Conservation (phyloP, 2,888 invertebrate genomes). For the Nomada ruficornis region DNA sequence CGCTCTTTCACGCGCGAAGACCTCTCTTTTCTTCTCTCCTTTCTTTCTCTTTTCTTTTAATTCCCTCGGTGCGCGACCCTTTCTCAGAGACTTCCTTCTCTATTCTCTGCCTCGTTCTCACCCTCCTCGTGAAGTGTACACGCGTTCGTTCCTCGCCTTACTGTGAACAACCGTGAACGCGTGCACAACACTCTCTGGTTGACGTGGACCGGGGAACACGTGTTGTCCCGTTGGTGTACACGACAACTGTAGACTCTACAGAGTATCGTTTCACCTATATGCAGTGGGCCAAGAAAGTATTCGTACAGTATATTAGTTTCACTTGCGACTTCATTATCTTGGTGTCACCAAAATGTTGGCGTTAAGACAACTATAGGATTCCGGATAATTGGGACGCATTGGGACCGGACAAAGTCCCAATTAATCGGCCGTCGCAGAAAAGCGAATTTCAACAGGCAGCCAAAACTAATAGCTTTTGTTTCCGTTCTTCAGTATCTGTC, state of each 20-base stretch:
- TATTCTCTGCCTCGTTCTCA: constrained; percentile 65
- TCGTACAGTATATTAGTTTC: too few relatives aligned
- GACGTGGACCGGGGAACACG: constrained; percentile 7
- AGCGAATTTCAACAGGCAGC: too few relatives aligned
- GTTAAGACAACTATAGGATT: too few relatives aligned
- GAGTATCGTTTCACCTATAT: constrained; percentile 19
- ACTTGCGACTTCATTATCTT: too few relatives aligned
- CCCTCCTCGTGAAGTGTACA: constrained; percentile 55
- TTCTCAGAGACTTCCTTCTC: constrained; percentile 56
- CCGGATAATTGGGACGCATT: too few relatives aligned
- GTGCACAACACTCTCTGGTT: constrained; percentile 9
- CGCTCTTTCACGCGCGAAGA: neutral
- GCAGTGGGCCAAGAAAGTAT: neutral
- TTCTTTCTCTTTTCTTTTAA: constrained; percentile 25
- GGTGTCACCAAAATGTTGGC: too few relatives aligned
- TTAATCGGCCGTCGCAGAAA: too few relatives aligned
- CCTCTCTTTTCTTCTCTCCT: neutral
- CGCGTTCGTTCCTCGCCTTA: constrained; percentile 59
- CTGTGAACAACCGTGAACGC: constrained; percentile 13
- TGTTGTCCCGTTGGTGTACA: neutral
- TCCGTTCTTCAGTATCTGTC: too few relatives aligned
- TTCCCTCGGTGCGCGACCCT: constrained; percentile 60
- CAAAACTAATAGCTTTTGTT: too few relatives aligned
- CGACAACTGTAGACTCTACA: neutral
- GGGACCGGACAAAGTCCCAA: too few relatives aligned